Evolutionary conservation across 2,113 vertebrate species (phyloP), one percentile per base, ranked within the genome.

Genomic region (Tychaedon coryphoeus): DNA sequence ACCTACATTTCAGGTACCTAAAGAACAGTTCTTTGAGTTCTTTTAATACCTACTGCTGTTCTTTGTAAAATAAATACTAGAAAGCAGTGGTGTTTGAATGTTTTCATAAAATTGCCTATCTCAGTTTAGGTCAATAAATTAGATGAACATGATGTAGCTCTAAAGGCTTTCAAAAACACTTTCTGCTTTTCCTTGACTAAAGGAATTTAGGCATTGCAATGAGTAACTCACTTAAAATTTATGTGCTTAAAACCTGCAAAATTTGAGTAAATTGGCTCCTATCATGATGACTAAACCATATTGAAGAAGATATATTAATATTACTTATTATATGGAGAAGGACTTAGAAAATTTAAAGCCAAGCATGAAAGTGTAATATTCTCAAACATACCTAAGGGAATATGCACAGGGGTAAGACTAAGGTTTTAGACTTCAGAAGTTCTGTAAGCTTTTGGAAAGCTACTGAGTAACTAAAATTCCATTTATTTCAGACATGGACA

Each of bases 91-190:
- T 26, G 53, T 66, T 77, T 3, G 1, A 86, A 65, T 23, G 3
- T 54, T 88, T 93, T 80, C 54, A 62, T 69, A 66, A 92, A 95
- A 90, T 77, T 80, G 3, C 16, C 33, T 85, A 22, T 86, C n/a
- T 65, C 24, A 9, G n/a, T 54, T 92, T 91, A 62, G 38, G 47
- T 66, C 60, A 89, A 89, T 86, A 70, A 84, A 80, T 76, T 58
- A 73, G 25, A 25, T 76, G 47, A 86, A 80, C 23, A 54, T 54
- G n/a, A 83, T 42, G 14, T 48, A 76, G 8, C 16, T 70, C 47
- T 77, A 73, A 86, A 64, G 40, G 19, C 7, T 88, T 84, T 92
- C 57, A 92, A 60, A 95, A 95, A 22, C 42, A 47, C 45, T 86
- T 65, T 38, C 47, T 77, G 8, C 10, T 91, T 89, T 95, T 77